Conservation (phyloP, 2,113 vertebrate genomes). For the Sturnus vulgaris region DNA sequence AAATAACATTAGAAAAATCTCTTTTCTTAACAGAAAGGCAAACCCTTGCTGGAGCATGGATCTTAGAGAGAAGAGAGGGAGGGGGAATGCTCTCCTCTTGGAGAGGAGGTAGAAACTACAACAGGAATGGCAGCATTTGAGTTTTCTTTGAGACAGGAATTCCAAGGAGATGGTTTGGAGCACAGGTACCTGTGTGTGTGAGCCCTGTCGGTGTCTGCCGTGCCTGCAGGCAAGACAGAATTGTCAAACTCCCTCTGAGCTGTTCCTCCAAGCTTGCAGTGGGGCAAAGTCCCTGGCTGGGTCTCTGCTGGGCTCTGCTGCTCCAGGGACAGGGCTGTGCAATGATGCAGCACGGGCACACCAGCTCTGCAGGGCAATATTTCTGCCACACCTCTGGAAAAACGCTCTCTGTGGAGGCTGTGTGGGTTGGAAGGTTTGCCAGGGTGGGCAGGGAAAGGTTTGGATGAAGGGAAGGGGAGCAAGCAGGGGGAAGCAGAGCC, state of each 20-base stretch:
- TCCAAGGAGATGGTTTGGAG: background rate
- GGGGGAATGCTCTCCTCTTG: accelerated
- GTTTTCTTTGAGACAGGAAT: background rate
- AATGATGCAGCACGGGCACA: background rate
- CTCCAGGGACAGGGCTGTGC: accelerated
- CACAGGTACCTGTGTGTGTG: background rate
- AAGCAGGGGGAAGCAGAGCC: background rate
- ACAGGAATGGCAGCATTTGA: background rate
- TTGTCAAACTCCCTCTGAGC: background rate
- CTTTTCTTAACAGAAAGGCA: background rate
- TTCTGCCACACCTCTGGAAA: background rate
- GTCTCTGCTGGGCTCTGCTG: background rate
- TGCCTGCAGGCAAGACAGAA: background rate
- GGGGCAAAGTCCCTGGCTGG: background rate
- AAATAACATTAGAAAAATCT: background rate
- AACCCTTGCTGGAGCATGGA: background rate
- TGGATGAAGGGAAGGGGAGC: background rate
- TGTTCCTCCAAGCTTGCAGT: background rate
- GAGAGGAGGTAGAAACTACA: background rate
- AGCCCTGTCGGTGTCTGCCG: background rate
- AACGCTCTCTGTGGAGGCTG: background rate
- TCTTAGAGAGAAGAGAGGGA: background rate
- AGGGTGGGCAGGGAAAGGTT: background rate
- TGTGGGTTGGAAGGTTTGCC: background rate
- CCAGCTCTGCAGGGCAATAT: background rate